Evolutionary conservation across 2,113 vertebrate species (phyloP).

Genomic region (Syngnathus typhle): DNA sequence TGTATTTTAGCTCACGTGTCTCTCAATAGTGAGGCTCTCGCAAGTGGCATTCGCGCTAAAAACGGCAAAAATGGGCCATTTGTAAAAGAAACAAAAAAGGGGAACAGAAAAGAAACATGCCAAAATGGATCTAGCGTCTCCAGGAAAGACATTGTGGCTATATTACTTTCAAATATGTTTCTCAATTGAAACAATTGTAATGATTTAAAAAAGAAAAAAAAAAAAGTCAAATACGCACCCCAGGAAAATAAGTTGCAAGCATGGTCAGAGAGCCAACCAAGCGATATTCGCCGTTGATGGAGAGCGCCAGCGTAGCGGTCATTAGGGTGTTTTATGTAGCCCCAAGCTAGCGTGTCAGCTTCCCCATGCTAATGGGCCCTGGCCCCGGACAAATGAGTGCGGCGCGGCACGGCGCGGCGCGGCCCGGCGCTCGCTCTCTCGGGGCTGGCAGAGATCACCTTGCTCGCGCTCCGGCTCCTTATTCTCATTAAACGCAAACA

Average conservation of each 20-base stretch:
- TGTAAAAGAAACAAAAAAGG: no score
- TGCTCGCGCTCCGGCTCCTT: slow-evolving; percentile 38
- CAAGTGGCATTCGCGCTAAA: no score
- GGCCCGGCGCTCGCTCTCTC: not conserved
- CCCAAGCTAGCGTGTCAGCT: slow-evolving; percentile 85
- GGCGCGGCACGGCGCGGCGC: slow-evolving; percentile 27
- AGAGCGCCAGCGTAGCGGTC: slow-evolving; percentile 58
- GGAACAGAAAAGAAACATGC: no score
- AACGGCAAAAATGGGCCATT: no score
- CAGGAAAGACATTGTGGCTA: not conserved
- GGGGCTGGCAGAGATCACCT: slow-evolving; percentile 48
- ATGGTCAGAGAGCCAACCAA: no score
- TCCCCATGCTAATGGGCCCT: slow-evolving; percentile 89
- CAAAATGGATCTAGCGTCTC: not conserved
- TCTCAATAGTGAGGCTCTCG: no score
- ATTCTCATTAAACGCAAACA: slow-evolving; percentile 52
- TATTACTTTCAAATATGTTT: no score
- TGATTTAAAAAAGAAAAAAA: not conserved
- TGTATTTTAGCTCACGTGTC: no score
- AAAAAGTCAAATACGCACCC: not conserved
- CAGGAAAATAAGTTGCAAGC: no score
- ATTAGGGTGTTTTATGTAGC: slow-evolving; percentile 83
- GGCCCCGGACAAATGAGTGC: slow-evolving; percentile 85
- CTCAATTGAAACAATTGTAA: not conserved
- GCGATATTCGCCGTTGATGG: not conserved